Evolutionary conservation across 2,113 vertebrate genomes (phyloP), one percentile per base, ranked within the genome.

Genomic region (Calonectris borealis): DNA sequence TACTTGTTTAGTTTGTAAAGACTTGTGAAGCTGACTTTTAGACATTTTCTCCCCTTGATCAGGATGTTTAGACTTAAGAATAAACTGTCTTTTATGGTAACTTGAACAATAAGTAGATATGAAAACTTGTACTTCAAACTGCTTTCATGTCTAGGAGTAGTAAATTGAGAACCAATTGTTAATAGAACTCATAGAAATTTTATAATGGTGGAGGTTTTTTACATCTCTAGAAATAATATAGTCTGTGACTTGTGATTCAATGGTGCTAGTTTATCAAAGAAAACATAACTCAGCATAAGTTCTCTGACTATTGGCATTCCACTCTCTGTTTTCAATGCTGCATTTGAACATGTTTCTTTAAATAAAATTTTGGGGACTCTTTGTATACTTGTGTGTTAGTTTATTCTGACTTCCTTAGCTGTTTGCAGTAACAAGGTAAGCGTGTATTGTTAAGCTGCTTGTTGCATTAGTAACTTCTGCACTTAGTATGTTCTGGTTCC

Each of bases 341-440:
- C 82, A 88, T 96, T 97, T 96, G 88, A 95, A 96, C 69, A 85
- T 51, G 48, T 97, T 98, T 97, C 93, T 94, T 95, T 68, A 86
- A 98, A 98, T 98, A 98, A 98, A 98, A 88, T 88, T 97, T 91
- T 96, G 88, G 94, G 79, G 73, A 97, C 88, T 94, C 93, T 91
- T 95, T 73, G 52, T 80, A 86, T 62, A 72, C 11, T 71, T 38
- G 49, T 86, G 75, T 82, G 71, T 78, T 81, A n/a, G 2, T 72
- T 91, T 2, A 1, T 80, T 96, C n/a, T 76, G 34, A 32, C 31
- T 52, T 86, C 27, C 40, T 46, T 61, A 64, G 66, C 34, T 65
- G 42, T 54, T 40, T 20, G 54, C 87, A 75, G 32, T 94, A 51
- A 21, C 22, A 40, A 62, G 62, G 29, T 17, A 78, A 81, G 49